These are phyloP conservation scores for Diglossa cyanea DNA, from an alignment of 2,797 vertebrate species.

Conservation along the genomic window DNA sequence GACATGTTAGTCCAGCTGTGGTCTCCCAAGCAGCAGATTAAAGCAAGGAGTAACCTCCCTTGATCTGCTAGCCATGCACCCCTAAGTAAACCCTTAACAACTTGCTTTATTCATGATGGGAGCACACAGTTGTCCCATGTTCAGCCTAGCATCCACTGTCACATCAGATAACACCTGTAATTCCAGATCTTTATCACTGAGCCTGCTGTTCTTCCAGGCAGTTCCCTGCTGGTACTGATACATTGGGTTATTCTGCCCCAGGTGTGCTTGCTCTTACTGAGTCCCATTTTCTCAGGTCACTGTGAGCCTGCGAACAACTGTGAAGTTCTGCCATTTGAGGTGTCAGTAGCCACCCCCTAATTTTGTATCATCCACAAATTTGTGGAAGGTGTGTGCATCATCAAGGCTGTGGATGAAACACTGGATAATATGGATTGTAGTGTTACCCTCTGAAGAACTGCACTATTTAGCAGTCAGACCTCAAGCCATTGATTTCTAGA, in stretches of 20 bases:
- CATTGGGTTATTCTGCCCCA: not conserved
- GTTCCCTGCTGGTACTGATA: not conserved
- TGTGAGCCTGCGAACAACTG: not conserved
- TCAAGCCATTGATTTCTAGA: not conserved
- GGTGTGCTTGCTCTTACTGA: not conserved
- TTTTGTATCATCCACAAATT: not conserved
- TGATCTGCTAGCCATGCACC: not conserved
- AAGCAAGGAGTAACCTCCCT: not conserved
- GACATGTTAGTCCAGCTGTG: not conserved
- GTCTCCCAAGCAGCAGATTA: not conserved
- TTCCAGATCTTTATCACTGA: not conserved
- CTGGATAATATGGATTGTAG: not conserved
- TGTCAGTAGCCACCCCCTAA: not conserved
- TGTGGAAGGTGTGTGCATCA: not conserved
- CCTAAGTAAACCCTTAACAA: not conserved
- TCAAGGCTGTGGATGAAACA: not conserved
- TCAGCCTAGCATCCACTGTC: not conserved
- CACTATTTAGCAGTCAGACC: not conserved
- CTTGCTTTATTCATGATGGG: not conserved
- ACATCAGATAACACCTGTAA: not conserved
- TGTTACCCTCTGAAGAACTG: not conserved
- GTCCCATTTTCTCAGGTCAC: not conserved
- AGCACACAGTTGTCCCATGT: not conserved
- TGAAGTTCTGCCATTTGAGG: not conserved
- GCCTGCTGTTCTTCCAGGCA: not conserved